Percentiles rank a stretch among this genome's conserved stretches.
phyloP scores from a whole-genome alignment of 2,888 invertebrate genomes.

The Salticus scenicus region DNA sequence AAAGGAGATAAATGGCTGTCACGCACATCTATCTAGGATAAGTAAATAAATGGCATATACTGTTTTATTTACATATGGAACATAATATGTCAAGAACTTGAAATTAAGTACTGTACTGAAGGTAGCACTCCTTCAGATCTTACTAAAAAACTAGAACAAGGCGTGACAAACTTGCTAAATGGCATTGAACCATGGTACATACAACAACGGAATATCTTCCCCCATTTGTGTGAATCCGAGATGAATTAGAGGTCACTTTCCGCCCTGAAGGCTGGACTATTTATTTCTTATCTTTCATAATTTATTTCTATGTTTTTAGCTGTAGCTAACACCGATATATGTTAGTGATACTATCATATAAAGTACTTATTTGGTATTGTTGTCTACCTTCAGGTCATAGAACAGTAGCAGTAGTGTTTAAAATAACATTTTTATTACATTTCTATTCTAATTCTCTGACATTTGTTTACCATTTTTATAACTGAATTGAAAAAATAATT shows the following conservation, averaged over 20 bases:
- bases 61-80: too few species aligned
- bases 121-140: not conserved
- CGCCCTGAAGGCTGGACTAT: not conserved
- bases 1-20: too few species aligned
- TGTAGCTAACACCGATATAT: not conserved
- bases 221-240: not conserved
- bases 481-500: too few species aligned
- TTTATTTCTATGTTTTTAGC: not conserved
- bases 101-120: not conserved
- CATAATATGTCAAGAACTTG: too few species aligned
- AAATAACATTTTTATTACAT: too few species aligned
- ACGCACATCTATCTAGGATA: too few species aligned
- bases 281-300: constrained; percentile 1
- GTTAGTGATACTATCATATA: not conserved
- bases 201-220: not conserved
- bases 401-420: too few species aligned
- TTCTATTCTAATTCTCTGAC: too few species aligned
- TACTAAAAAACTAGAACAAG: not conserved
- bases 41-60: too few species aligned
- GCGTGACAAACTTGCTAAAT: not conserved
- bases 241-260: not conserved
- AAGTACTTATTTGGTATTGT: not conserved
- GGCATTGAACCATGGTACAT: not conserved
- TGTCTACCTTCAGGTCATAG: not conserved
- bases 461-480: too few species aligned